Evolutionary conservation across 1,140 invertebrate species (phyloP).

Genomic region (Drosophila parvula): DNA sequence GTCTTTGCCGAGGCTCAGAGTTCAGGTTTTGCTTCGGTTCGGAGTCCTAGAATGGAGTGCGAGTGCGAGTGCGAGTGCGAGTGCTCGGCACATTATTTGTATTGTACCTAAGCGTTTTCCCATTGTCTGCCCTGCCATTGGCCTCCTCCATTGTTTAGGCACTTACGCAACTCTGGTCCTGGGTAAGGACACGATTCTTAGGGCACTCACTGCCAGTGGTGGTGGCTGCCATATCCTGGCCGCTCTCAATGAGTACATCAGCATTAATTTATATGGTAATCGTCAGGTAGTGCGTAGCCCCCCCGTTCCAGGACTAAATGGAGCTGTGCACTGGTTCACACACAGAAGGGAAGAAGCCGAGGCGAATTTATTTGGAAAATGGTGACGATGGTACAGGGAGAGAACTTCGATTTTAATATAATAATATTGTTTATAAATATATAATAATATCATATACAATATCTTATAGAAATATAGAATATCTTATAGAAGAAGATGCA

Average conservation of each 20-base stretch:
- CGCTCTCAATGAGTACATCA: not conserved
- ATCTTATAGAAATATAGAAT: too few relatives aligned
- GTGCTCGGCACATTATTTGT: slow-evolving; percentile 44
- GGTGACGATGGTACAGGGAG: not conserved
- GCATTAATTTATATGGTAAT: slow-evolving; percentile 13
- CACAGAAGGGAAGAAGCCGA: not conserved
- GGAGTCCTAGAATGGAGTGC: slow-evolving; percentile 2
- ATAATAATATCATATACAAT: too few relatives aligned
- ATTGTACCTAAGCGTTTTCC: slow-evolving; percentile 52
- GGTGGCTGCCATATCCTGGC: slow-evolving; percentile 5
- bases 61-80: slow-evolving; percentile 22
- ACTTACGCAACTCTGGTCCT: slow-evolving; percentile 68
- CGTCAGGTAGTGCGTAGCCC: slow-evolving; percentile 19
- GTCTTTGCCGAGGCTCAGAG: slow-evolving; percentile 24
- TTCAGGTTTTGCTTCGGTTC: not conserved
- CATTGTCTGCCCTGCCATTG: slow-evolving; percentile 50
- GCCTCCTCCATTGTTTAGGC: slow-evolving; percentile 70
- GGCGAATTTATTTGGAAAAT: not conserved
- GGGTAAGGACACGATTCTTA: slow-evolving; percentile 31
- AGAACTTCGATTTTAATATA: not conserved
- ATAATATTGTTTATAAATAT: not conserved
- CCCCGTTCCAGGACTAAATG: not conserved
- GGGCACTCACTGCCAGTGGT: slow-evolving; percentile 2
- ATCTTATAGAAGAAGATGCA: too few relatives aligned
- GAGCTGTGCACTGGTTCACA: slow-evolving; percentile 1